phyloP scores from a whole-genome alignment of 2,113 vertebrate species.

The Phaethornis superciliosus region DNA sequence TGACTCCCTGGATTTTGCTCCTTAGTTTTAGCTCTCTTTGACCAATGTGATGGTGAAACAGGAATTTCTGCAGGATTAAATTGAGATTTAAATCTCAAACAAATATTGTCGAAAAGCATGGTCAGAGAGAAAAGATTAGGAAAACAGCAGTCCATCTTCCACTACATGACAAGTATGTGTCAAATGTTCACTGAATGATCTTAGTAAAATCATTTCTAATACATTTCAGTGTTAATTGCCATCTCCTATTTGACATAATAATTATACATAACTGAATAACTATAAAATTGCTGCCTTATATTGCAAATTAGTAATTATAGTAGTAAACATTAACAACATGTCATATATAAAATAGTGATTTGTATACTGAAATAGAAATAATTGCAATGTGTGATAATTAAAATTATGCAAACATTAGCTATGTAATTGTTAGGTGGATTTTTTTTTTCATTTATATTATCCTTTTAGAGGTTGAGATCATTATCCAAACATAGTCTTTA shows the following conservation, averaged over 20 bases:
- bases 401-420: conserved; percentile 74
- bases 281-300: conserved; percentile 80
- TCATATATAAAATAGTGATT: conserved; percentile 80
- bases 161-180: conserved; percentile 38
- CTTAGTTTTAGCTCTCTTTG: neutral
- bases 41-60: neutral
- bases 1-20: neutral
- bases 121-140: neutral
- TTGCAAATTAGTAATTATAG: conserved; percentile 81
- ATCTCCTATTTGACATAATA: conserved; percentile 78
- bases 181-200: conserved; percentile 69
- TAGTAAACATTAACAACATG: conserved; percentile 80
- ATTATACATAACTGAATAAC: conserved; percentile 79
- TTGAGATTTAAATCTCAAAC: neutral
- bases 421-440: conserved; percentile 4
- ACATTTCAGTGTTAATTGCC: conserved; percentile 75
- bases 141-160: neutral
- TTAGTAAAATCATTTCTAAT: conserved; percentile 69
- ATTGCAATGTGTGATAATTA: conserved; percentile 78
- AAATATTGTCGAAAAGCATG: neutral
- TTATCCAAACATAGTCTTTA: neutral
- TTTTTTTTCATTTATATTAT: neutral
- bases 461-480: neutral
- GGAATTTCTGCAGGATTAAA: neutral
- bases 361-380: conserved; percentile 78